phyloP scores from a whole-genome alignment of 2,113 vertebrate genomes.

The Bufo gargarizans region DNA sequence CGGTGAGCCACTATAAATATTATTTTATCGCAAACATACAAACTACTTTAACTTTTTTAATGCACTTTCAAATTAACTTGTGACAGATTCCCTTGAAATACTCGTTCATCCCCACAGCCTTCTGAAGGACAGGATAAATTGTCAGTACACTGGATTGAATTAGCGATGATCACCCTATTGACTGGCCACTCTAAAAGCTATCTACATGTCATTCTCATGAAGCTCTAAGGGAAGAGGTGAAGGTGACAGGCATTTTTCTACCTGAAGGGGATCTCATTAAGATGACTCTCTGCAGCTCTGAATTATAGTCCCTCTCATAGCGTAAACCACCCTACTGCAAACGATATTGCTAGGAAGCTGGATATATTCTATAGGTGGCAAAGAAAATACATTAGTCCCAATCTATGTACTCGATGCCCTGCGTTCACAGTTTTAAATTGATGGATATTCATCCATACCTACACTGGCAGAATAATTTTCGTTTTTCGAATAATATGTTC shows the following conservation, averaged over 20 bases:
- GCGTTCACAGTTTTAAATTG: not conserved
- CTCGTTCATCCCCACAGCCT: not conserved
- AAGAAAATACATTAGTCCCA: not conserved
- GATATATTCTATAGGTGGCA: not conserved
- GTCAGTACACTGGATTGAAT: not conserved
- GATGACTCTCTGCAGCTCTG: not conserved
- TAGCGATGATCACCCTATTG: not conserved
- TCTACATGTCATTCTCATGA: not conserved
- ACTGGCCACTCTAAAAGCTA: not conserved
- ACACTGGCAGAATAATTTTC: not conserved
- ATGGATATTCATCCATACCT: not conserved
- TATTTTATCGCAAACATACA: too few species aligned
- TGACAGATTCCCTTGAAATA: not conserved
- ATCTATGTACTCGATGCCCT: not conserved
- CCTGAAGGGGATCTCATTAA: not conserved
- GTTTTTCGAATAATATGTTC: slow-evolving; percentile 6
- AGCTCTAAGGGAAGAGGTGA: not conserved
- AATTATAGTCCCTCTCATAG: not conserved
- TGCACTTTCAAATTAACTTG: not conserved
- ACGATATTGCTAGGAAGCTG: not conserved
- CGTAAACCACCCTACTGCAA: not conserved
- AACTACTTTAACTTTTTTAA: not conserved
- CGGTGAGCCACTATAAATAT: too few species aligned
- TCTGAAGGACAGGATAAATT: not conserved
- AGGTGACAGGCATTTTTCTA: not conserved